Evolutionary conservation across 92 coral and sea anemone species (phyloP).

Genomic region (Isaurus tuberculatus): DNA sequence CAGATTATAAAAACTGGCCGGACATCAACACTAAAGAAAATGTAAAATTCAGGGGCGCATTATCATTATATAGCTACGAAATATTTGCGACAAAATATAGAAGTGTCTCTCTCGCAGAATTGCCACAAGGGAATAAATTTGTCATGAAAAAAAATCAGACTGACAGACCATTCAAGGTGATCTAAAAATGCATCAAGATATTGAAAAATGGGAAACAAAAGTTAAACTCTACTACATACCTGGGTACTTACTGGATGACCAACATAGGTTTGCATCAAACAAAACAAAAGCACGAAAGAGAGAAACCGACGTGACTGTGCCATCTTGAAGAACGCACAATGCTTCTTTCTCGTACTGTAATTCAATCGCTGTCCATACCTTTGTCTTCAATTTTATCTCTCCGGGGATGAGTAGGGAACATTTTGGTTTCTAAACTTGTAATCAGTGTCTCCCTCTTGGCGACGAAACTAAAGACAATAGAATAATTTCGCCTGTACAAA

Average conservation of each 20-base stretch:
- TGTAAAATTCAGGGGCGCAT: too few species aligned
- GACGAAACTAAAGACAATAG: too few species aligned
- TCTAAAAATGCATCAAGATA: too few species aligned
- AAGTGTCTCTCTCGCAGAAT: too few species aligned
- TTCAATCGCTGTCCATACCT: slow-evolving; percentile 7
- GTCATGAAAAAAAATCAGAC: too few species aligned
- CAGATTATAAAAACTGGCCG: too few species aligned
- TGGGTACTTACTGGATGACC: slow-evolving; percentile 34
- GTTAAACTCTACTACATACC: background rate
- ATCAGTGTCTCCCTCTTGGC: too few species aligned
- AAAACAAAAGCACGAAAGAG: background rate
- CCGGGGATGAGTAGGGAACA: background rate
- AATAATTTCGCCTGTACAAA: too few species aligned
- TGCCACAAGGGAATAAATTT: too few species aligned
- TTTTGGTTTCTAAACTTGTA: background rate
- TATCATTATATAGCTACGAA: too few species aligned
- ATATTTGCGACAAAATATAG: too few species aligned
- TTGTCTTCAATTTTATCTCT: background rate
- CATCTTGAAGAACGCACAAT: slow-evolving; percentile 27
- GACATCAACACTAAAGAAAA: too few species aligned
- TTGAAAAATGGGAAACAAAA: background rate
- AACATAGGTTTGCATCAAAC: background rate
- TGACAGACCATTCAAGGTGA: background rate
- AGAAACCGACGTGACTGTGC: background rate
- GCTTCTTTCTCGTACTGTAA: slow-evolving; percentile 29